Conservation (phyloP, 2,888 invertebrate species). For the Cheilosia impressa region DNA sequence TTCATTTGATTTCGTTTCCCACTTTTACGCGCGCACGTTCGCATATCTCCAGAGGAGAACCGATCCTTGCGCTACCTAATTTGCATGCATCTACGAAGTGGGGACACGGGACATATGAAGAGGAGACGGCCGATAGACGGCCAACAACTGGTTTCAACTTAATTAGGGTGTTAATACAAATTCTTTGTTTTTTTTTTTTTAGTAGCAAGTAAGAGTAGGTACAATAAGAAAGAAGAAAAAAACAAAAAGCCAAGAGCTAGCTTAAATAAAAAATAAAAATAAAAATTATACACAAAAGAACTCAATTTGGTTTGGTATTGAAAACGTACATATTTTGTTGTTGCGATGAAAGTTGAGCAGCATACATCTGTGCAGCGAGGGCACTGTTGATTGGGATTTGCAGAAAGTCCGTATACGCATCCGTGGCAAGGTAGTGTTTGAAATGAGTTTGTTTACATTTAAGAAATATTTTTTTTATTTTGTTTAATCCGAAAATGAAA, state of each 20-base stretch:
- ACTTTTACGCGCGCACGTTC: constrained; percentile 11
- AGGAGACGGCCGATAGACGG: constrained; percentile 1
- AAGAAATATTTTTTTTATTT: constrained; percentile 27
- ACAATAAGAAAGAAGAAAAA: constrained; percentile 45
- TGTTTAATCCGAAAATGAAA: constrained; percentile 54
- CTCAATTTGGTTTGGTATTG: constrained; percentile 50
- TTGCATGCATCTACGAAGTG: constrained; percentile 58
- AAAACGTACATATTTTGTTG: constrained; percentile 96
- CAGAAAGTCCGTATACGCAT: constrained; percentile 68
- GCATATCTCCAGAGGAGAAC: constrained; percentile 20
- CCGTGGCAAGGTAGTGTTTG: constrained; percentile 48
- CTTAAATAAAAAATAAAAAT: constrained; percentile 72
- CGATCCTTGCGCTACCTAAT: constrained; percentile 37
- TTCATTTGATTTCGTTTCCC: constrained; percentile 36
- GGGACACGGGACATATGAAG: background rate
- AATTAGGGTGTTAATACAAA: constrained; percentile 82
- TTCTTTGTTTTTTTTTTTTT: constrained; percentile 64
- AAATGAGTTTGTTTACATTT: constrained; percentile 62
- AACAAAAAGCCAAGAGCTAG: constrained; percentile 60
- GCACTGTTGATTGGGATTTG: constrained; percentile 87
- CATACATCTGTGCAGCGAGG: constrained; percentile 98
- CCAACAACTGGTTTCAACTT: constrained; percentile 41
- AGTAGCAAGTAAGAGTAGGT: constrained; percentile 66
- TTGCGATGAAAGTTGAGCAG: constrained; percentile 95
- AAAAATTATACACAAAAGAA: constrained; percentile 21